phyloP scores from a whole-genome alignment of 2,797 vertebrate genomes.

The Thamnophis elegans region DNA sequence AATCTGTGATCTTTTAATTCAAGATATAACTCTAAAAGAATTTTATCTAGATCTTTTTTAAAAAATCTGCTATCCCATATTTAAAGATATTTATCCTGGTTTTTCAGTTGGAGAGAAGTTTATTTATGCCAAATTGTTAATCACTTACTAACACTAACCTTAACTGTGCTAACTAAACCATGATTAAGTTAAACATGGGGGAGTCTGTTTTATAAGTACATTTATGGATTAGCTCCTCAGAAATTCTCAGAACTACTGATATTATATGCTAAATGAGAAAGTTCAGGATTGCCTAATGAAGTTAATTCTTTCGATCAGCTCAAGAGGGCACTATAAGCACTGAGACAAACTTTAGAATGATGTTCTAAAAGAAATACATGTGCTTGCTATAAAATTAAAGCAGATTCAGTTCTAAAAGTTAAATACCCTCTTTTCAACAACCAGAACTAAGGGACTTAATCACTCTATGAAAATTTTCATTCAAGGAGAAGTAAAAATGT shows the following conservation, averaged over 20 bases:
- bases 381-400: neutral
- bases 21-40: neutral
- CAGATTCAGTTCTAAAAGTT: neutral
- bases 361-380: neutral
- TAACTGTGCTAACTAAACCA: neutral
- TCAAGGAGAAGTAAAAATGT: neutral
- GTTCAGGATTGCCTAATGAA: neutral
- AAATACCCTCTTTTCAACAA: neutral
- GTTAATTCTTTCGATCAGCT: neutral
- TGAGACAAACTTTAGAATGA: neutral
- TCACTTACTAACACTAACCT: neutral
- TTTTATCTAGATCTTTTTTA: neutral
- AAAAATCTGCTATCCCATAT: neutral
- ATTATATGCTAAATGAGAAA: neutral
- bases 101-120: neutral
- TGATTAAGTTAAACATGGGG: neutral
- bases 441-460: neutral
- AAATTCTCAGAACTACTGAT: neutral
- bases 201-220: neutral
- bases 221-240: neutral
- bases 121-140: neutral
- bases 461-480: neutral
- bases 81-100: neutral
- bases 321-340: slow-evolving; percentile 6
- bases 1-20: neutral